Evolutionary conservation across 2,888 invertebrate species (phyloP).

Genomic region (Neoitamus cyanurus): DNA sequence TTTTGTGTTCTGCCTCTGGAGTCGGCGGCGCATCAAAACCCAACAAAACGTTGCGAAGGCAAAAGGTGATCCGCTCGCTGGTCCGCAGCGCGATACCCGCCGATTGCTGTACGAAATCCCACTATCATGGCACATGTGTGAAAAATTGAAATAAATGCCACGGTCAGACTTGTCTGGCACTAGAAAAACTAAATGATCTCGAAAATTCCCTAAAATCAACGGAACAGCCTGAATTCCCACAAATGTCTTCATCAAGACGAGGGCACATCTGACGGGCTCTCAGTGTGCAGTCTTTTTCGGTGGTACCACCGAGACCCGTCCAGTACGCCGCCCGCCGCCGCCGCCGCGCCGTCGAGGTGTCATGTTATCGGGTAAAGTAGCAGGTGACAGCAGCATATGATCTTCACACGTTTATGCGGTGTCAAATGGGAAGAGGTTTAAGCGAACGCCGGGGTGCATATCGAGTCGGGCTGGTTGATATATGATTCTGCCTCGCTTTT

Average conservation of each 20-base stretch:
- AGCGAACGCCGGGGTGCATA: conserved; percentile 31
- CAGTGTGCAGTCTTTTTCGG: background rate
- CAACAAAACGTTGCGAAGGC: conserved; percentile 34
- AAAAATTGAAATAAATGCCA: conserved; percentile 46
- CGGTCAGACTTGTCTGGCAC: conserved; percentile 35
- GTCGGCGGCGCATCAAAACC: conserved; percentile 3
- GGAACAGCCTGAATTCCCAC: conserved; percentile 35
- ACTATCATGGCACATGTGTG: conserved; percentile 53
- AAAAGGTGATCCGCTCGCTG: conserved; percentile 22
- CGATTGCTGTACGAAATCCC: conserved; percentile 45
- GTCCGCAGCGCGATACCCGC: background rate
- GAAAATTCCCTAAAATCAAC: conserved; percentile 34
- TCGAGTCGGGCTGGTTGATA: conserved; percentile 33
- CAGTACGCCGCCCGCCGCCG: conserved; percentile 3
- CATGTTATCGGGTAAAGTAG: conserved; percentile 54
- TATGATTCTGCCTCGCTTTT: conserved; percentile 47
- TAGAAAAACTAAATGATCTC: conserved; percentile 52
- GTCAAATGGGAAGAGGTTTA: conserved; percentile 41
- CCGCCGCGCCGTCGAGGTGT: conserved; percentile 51
- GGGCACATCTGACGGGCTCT: background rate
- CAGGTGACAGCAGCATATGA: conserved; percentile 55
- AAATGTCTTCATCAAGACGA: conserved; percentile 45
- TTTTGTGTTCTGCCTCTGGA: conserved; percentile 3
- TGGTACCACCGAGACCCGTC: background rate
- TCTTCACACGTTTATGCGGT: conserved; percentile 52